Conservation (phyloP, 1,140 invertebrate species). For the Delia radicum region DNA sequence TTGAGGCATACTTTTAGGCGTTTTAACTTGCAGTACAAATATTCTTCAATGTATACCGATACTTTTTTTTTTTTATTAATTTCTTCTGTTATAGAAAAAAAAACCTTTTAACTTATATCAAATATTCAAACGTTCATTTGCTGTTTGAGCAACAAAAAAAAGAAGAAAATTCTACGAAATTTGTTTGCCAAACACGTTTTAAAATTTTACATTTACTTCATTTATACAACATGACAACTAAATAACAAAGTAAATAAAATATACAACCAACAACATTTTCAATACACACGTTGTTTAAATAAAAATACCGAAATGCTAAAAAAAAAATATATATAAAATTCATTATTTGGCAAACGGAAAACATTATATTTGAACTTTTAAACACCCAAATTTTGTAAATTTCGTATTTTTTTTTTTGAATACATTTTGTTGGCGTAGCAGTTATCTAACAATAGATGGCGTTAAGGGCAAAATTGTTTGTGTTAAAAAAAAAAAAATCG, state of each 20-base stretch:
- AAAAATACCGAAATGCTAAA: background rate
- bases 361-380: background rate
- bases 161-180: background rate
- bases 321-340: background rate
- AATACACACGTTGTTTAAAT: background rate
- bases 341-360: background rate
- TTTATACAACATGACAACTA: background rate
- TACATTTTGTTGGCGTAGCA: too few species aligned
- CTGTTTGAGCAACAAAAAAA: background rate
- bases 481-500: too few species aligned
- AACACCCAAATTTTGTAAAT: too few species aligned
- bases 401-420: too few species aligned
- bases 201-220: background rate
- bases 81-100: too few species aligned
- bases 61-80: too few species aligned
- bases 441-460: too few species aligned
- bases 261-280: too few species aligned
- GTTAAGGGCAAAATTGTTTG: too few species aligned
- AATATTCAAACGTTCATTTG: background rate
- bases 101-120: background rate
- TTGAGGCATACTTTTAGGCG: too few species aligned
- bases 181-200: background rate
- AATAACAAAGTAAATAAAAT: background rate
- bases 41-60: too few species aligned
- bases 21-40: too few species aligned